Percentiles rank a stretch among this genome's conserved stretches.
Evolutionary conservation across 2,113 vertebrate genomes (phyloP).

Genomic region (Corythoichthys haematopterus): DNA sequence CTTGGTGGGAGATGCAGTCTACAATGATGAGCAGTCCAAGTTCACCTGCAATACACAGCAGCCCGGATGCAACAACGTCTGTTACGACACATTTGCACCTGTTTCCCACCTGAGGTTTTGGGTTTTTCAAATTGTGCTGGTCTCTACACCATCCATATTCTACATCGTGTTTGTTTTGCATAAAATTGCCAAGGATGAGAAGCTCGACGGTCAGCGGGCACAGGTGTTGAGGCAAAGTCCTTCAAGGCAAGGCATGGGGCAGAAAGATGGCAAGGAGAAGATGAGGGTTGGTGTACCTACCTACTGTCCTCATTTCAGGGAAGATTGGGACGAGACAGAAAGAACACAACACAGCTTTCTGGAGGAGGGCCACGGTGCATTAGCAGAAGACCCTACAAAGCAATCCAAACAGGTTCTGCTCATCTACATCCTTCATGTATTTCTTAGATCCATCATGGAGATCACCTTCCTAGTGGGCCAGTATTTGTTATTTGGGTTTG

Average conservation of each 20-base stretch:
- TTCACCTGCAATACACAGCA: conserved; percentile 69
- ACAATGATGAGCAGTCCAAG: conserved; percentile 65
- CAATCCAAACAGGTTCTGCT: conserved; percentile 56
- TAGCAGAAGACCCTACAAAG: conserved; percentile 43
- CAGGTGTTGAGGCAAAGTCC: conserved; percentile 23
- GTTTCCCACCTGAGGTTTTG: conserved; percentile 64
- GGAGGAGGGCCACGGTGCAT: conserved; percentile 39
- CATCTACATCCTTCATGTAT: conserved; percentile 54
- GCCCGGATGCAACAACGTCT: conserved; percentile 67
- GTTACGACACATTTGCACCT: conserved; percentile 59
- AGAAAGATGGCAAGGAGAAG: conserved; percentile 10
- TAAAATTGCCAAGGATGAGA: conserved; percentile 67
- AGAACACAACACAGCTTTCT: conserved; percentile 35
- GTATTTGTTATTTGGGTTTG: conserved; percentile 63
- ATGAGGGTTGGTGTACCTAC: conserved; percentile 10
- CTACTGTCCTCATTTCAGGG: conserved; percentile 25
- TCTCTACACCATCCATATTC: conserved; percentile 67
- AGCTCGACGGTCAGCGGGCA: conserved; percentile 35
- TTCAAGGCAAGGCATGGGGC: background rate
- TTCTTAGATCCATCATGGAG: conserved; percentile 55
- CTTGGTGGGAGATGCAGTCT: conserved; percentile 58
- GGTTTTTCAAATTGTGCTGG: conserved; percentile 70
- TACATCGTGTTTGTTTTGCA: conserved; percentile 65
- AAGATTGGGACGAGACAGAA: conserved; percentile 35
- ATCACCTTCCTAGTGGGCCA: conserved; percentile 59